Evolutionary conservation across 2,113 vertebrate genomes (phyloP).

Genomic region (Festucalex cinctus): DNA sequence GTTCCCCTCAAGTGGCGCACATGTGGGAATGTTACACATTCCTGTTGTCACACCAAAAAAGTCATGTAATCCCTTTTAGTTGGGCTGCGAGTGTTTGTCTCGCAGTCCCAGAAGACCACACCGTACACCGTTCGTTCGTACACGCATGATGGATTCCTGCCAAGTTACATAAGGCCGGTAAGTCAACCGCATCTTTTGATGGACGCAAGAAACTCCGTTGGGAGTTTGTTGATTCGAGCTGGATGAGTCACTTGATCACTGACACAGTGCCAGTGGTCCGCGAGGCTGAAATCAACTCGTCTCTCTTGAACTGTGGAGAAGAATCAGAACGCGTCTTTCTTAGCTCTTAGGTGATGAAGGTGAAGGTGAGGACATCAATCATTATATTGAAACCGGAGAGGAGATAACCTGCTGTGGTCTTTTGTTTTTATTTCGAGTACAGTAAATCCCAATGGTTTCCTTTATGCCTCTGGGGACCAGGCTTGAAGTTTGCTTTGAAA

Average conservation of each 20-base stretch:
- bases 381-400: constrained; percentile 27
- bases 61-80: constrained; percentile 12
- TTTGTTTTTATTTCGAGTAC: constrained; percentile 1
- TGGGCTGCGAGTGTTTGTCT: constrained; percentile 53
- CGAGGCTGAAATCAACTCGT: constrained; percentile 60
- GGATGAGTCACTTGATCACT: constrained; percentile 73
- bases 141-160: constrained; percentile 63
- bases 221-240: constrained; percentile 58
- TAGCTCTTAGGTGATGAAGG: constrained; percentile 58
- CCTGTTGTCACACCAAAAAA: constrained; percentile 17
- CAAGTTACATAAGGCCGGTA: constrained; percentile 46
- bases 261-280: constrained; percentile 57
- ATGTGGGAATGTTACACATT: constrained; percentile 25
- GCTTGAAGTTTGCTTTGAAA: background rate
- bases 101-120: constrained; percentile 34
- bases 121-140: constrained; percentile 21
- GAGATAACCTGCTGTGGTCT: constrained; percentile 19
- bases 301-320: constrained; percentile 57
- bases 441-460: background rate
- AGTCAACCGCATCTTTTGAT: constrained; percentile 55
- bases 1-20: constrained; percentile 29
- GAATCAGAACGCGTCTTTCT: constrained; percentile 60
- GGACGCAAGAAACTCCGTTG: constrained; percentile 58
- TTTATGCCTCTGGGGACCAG: constrained; percentile 11
- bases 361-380: constrained; percentile 51